These are phyloP conservation scores for Poecilus cupreus DNA, from an alignment of 2,888 invertebrate species.

Conservation along the genomic window DNA sequence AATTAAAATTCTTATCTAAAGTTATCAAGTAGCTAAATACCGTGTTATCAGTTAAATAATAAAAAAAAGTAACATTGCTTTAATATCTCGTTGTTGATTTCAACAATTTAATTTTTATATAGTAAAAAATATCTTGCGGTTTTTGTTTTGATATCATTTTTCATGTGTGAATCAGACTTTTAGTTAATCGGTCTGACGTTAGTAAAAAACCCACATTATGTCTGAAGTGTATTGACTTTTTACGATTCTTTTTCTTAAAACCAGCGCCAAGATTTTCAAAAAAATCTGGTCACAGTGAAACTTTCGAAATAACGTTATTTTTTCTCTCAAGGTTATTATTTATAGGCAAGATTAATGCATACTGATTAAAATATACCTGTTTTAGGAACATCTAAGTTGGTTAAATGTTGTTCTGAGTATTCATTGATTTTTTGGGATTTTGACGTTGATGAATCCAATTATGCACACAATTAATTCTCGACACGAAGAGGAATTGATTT, in stretches of 20 bases:
- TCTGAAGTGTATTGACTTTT: slow-evolving; percentile 10
- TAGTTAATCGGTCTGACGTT: slow-evolving; percentile 13
- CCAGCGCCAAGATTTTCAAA: slow-evolving; percentile 5
- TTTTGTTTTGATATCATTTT: not conserved
- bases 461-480: not conserved
- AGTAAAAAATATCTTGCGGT: not conserved
- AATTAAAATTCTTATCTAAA: slow-evolving; percentile 16
- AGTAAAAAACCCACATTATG: slow-evolving; percentile 27
- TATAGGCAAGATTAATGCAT: not conserved
- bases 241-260: not conserved
- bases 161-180: not conserved
- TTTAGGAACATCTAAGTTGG: not conserved
- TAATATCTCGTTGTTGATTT: too few relatives aligned
- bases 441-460: not conserved
- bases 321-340: not conserved
- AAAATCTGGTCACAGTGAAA: not conserved
- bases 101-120: too few relatives aligned
- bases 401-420: not conserved
- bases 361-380: slow-evolving; percentile 14
- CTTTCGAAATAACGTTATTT: slow-evolving; percentile 2
- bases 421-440: slow-evolving; percentile 31
- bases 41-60: not conserved
- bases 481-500: not conserved
- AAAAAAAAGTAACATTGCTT: too few relatives aligned
- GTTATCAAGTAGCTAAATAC: not conserved